Evolutionary conservation across 2,113 vertebrate genomes (phyloP), one percentile per base, ranked within the genome.

Genomic region (Crypturellus undulatus): DNA sequence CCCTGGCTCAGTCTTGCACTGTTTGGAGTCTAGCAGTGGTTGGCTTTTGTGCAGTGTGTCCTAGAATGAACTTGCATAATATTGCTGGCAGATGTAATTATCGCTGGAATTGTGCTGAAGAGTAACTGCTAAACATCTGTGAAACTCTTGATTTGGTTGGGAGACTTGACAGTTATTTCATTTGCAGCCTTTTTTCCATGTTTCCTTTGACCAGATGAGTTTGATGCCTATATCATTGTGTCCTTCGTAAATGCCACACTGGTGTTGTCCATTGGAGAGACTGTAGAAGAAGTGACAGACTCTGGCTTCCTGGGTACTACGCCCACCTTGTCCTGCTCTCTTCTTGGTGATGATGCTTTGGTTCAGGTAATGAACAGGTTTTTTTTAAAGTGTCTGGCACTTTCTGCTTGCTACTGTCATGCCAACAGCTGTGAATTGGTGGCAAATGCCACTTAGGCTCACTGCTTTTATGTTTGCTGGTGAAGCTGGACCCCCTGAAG

Each of bases 241-340:
- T 99, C 99, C 93, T 99, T 99, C 97, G 99, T 99, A 90, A 99
- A 99, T 30, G 99, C 99, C 95, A 99, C 99, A 0, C 98, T 99
- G 97, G 99, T 99, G 13, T 97, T 99, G 42, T 99, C 99, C 77
- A 99, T 99, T 0, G 99, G 99, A 59, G 99, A 99, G 97, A 99
- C 99, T n/a, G 99, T 99, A 75, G 99, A 99, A 91, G 99, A 99
- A 98, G 99, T 99, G 96, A 99, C 99, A 9, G 99, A 99, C 82
- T 99, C 99, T 9, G 99, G 99, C 3, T 99, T 99, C 95, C 96
- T 99, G 97, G 99, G 99, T 40, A 99, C 99, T 47, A 99, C 99
- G 1, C 99, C 99, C 11, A 99, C 99, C 40, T 98, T 99, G 64
- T 99, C 99, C 93, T 99, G 99, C 93, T 99, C 99, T 3, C 97